These are phyloP conservation scores for Drosophila takahashii DNA, from an alignment of 1,140 invertebrate genomes.

Conservation along the genomic window DNA sequence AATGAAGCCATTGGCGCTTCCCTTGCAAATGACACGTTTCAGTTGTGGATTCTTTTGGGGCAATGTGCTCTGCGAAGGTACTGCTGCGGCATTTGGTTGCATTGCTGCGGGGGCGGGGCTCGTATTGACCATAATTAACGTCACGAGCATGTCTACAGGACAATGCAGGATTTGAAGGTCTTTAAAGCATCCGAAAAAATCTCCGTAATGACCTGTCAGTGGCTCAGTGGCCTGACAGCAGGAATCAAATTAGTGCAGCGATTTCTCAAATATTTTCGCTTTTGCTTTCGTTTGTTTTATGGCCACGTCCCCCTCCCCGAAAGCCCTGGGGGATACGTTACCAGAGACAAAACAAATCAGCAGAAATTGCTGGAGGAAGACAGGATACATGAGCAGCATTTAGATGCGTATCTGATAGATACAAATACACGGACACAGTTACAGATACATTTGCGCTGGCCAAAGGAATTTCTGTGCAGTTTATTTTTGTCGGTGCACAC, in stretches of 20 bases:
- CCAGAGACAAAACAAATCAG: slow-evolving; percentile 56
- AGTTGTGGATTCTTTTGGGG: slow-evolving; percentile 56
- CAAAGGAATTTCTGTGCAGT: slow-evolving; percentile 45
- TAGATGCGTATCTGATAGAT: slow-evolving; percentile 66
- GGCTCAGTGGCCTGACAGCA: slow-evolving; percentile 34
- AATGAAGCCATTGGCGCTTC: slow-evolving; percentile 53
- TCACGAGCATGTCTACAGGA: slow-evolving; percentile 40
- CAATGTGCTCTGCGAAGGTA: slow-evolving; percentile 43
- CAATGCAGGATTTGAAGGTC: slow-evolving; percentile 25
- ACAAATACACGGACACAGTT: slow-evolving; percentile 43
- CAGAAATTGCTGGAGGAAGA: slow-evolving; percentile 43
- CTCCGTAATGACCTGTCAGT: slow-evolving; percentile 41
- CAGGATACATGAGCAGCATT: slow-evolving; percentile 57
- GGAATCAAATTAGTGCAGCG: slow-evolving; percentile 63
- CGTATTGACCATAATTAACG: slow-evolving; percentile 69
- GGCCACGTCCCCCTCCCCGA: slow-evolving; percentile 4
- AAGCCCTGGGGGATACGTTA: slow-evolving; percentile 17
- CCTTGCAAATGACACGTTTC: slow-evolving; percentile 69
- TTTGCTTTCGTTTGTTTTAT: slow-evolving; percentile 48
- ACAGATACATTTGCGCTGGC: slow-evolving; percentile 4
- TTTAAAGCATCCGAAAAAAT: slow-evolving; percentile 14
- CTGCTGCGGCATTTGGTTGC: slow-evolving; percentile 33
- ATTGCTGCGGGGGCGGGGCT: slow-evolving; percentile 10
- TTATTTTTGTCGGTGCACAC: slow-evolving; percentile 4
- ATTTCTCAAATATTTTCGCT: slow-evolving; percentile 52